Conservation (phyloP, 2,888 invertebrate species). For the Rhingia campestris region DNA sequence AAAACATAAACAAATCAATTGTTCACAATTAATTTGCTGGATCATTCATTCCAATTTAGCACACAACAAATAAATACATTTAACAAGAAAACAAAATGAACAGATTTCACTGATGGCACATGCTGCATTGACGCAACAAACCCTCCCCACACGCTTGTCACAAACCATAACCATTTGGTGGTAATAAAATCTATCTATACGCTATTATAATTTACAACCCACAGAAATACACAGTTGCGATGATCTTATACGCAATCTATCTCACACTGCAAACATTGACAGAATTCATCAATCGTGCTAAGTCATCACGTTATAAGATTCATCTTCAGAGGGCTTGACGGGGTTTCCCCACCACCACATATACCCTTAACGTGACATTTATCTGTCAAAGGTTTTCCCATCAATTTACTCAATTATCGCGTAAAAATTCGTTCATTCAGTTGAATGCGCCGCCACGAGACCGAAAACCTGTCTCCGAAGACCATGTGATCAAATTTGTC, state of each 20-base stretch:
- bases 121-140: slow-evolving; percentile 24
- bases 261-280: neutral
- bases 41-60: neutral
- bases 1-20: neutral
- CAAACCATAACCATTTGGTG: neutral
- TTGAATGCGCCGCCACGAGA: neutral
- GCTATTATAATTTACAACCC: neutral
- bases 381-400: neutral
- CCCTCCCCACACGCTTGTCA: neutral
- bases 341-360: neutral
- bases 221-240: neutral
- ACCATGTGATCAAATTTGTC: slow-evolving; percentile 42
- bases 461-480: neutral
- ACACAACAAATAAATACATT: neutral
- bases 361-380: neutral
- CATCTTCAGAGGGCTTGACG: too few species aligned
- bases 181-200: slow-evolving; percentile 1
- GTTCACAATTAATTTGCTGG: slow-evolving; percentile 15
- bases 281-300: too few species aligned
- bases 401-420: slow-evolving; percentile 36
- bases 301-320: too few species aligned
- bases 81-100: slow-evolving; percentile 1
- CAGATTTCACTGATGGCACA: slow-evolving; percentile 1
- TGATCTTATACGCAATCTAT: neutral
- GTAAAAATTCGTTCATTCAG: slow-evolving; percentile 18